Conservation (phyloP, 2,797 vertebrate genomes). For the Steatocranus sp. region DNA sequence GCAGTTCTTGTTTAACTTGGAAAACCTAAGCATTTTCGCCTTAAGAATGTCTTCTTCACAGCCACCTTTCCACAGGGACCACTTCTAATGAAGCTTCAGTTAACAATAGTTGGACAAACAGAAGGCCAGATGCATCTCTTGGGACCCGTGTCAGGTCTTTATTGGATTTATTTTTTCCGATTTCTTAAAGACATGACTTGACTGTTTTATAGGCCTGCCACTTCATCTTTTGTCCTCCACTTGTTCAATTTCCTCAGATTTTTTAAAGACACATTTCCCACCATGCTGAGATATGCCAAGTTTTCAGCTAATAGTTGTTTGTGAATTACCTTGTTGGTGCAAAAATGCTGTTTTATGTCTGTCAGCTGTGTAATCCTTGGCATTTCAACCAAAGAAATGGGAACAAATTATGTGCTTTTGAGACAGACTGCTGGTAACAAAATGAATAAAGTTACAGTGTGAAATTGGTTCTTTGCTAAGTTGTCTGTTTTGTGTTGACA, state of each 20-base stretch:
- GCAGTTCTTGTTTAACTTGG: not conserved
- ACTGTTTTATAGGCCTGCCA: not conserved
- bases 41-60: not conserved
- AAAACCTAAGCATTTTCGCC: rapidly evolving
- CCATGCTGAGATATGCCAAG: not conserved
- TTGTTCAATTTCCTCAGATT: not conserved
- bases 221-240: not conserved
- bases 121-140: not conserved
- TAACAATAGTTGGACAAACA: not conserved
- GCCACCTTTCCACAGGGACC: not conserved
- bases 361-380: not conserved
- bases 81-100: not conserved
- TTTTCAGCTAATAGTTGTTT: not conserved
- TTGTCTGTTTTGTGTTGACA: not conserved
- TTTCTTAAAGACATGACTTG: not conserved
- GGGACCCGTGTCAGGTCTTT: not conserved
- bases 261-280: not conserved
- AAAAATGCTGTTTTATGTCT: not conserved
- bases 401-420: not conserved
- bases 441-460: not conserved
- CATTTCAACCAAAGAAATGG: not conserved
- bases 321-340: not conserved
- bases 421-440: not conserved
- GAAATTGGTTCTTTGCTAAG: not conserved
- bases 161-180: rapidly evolving